Conservation (phyloP, 2,113 vertebrate genomes). For the Myrmophylax atrothorax region DNA sequence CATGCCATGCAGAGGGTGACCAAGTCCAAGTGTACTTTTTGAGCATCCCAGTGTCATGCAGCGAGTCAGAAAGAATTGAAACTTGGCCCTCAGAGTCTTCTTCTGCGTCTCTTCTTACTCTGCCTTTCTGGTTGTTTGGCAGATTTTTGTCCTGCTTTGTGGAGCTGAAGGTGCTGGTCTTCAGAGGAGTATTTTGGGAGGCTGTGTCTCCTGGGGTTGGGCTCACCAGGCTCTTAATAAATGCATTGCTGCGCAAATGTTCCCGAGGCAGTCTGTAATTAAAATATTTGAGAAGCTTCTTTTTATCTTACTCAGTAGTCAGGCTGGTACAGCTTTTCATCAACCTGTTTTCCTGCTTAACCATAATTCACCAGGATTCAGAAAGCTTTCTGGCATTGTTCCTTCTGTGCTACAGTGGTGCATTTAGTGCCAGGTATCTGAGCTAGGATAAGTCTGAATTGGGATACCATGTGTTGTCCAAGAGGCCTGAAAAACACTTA, state of each 20-base stretch:
- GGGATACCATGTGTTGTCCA: not conserved
- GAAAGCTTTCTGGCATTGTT: not conserved
- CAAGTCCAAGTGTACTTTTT: not conserved
- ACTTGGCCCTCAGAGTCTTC: not conserved
- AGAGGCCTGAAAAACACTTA: not conserved
- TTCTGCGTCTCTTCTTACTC: not conserved
- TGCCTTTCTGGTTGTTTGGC: not conserved
- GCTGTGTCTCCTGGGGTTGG: not conserved
- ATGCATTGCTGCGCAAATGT: not conserved
- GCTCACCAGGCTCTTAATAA: not conserved
- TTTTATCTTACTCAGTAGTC: not conserved
- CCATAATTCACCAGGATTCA: not conserved
- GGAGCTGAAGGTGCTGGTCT: not conserved
- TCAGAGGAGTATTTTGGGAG: not conserved
- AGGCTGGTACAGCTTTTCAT: not conserved
- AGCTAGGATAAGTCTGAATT: not conserved
- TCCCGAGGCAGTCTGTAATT: not conserved
- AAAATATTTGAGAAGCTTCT: not conserved
- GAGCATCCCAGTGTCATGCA: not conserved
- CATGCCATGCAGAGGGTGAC: not conserved
- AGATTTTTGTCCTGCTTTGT: not conserved
- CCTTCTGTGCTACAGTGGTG: not conserved
- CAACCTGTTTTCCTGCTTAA: not conserved
- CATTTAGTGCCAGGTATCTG: not conserved
- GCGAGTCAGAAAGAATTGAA: not conserved